Percentiles rank a stretch among this genome's conserved stretches.
Evolutionary conservation across 64 coral and sea anemone species (phyloP).

Genomic region (Catalaphyllia jardinei): DNA sequence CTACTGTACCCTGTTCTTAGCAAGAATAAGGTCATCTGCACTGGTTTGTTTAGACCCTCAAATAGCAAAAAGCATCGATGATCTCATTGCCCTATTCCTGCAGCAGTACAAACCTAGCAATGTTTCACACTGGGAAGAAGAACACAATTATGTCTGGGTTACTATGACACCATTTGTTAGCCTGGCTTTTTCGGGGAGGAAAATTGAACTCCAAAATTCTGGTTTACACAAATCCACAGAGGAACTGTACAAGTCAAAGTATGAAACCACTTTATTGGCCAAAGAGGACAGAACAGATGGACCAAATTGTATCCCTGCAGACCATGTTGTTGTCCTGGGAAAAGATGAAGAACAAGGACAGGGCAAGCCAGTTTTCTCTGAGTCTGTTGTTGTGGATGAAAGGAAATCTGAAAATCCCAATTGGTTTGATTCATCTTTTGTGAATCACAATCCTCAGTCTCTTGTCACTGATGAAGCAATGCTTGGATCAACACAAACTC

Average conservation of each 20-base stretch:
- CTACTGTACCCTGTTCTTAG: conserved; percentile 84
- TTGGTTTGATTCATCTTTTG: neutral
- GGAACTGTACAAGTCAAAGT: neutral
- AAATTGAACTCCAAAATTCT: neutral
- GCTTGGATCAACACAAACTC: conserved; percentile 62
- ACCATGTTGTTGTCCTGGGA: neutral
- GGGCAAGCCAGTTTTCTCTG: neutral
- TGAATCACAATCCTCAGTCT: neutral
- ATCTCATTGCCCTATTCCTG: conserved; percentile 72
- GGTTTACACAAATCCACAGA: neutral
- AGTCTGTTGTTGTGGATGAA: neutral
- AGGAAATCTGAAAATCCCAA: neutral
- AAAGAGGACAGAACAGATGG: neutral
- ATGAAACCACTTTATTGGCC: neutral
- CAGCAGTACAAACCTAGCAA: conserved; percentile 41
- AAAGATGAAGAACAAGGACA: neutral
- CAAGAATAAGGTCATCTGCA: conserved; percentile 64
- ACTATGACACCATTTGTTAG: conserved; percentile 89
- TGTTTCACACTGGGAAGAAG: conserved; percentile 72
- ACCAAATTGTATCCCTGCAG: neutral
- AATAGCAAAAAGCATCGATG: conserved; percentile 59
- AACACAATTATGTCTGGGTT: conserved; percentile 95
- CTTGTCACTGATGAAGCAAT: neutral
- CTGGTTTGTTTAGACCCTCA: conserved; percentile 49
- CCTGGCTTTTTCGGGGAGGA: conserved; percentile 76